Conservation (phyloP, 2,888 invertebrate species). For the Apamea epomidion region DNA sequence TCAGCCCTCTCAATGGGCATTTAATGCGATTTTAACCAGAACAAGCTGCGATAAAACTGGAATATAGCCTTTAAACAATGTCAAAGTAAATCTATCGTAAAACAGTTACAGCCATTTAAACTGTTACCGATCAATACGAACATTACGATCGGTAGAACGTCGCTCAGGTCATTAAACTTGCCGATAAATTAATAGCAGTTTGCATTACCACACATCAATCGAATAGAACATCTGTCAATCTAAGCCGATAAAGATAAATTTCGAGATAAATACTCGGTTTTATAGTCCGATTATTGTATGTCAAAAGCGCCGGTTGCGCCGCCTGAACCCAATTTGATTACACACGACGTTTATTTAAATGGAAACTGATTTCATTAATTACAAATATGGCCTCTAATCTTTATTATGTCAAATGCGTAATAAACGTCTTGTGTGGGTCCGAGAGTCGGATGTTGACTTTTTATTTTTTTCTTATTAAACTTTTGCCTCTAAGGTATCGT, state of each 20-base stretch:
- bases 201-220: constrained; percentile 78
- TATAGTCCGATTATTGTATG: constrained; percentile 76
- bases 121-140: constrained; percentile 77
- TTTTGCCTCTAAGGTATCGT: constrained; percentile 75
- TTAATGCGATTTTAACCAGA: constrained; percentile 79
- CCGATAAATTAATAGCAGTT: constrained; percentile 79
- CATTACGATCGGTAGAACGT: constrained; percentile 74
- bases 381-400: constrained; percentile 84
- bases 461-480: constrained; percentile 74
- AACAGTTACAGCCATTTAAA: constrained; percentile 78
- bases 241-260: constrained; percentile 76
- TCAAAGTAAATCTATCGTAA: constrained; percentile 83
- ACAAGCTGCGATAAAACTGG: constrained; percentile 81
- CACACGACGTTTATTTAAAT: constrained; percentile 78
- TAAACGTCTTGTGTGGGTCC: constrained; percentile 72
- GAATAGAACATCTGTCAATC: constrained; percentile 78
- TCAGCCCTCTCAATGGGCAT: constrained; percentile 72
- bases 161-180: constrained; percentile 70
- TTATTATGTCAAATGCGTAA: constrained; percentile 82
- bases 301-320: constrained; percentile 81
- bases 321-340: constrained; percentile 76
- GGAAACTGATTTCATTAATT: constrained; percentile 87
- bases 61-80: constrained; percentile 83
- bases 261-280: constrained; percentile 72
- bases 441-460: constrained; percentile 66